phyloP scores from a whole-genome alignment of 2,797 vertebrate genomes.

The Gymnothorax javanicus region DNA sequence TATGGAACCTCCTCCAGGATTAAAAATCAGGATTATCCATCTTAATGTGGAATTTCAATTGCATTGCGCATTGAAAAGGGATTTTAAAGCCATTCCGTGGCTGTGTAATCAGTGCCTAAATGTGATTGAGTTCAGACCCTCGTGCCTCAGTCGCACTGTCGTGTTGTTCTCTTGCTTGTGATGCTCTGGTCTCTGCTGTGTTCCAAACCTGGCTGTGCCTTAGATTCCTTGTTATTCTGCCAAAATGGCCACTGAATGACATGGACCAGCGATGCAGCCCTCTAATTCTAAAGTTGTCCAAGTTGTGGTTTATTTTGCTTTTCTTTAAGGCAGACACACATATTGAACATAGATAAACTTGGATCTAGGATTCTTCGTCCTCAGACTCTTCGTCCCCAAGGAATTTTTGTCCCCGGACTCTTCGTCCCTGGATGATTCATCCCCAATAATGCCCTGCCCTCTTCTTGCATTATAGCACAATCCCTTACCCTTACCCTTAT shows the following conservation, averaged over 20 bases:
- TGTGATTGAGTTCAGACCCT: neutral
- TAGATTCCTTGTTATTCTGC: neutral
- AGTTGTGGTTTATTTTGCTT: no score
- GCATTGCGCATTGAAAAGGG: neutral
- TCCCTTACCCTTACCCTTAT: no score
- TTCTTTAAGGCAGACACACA: no score
- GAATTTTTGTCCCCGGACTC: no score
- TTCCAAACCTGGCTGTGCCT: neutral
- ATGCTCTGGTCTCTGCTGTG: neutral
- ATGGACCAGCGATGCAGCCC: neutral
- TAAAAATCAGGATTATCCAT: neutral
- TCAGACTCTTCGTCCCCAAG: no score
- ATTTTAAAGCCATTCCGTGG: neutral
- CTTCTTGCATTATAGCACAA: no score
- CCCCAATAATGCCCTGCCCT: no score
- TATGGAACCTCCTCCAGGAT: neutral
- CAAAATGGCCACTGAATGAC: neutral
- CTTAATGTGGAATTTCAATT: neutral
- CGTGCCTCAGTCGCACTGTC: neutral
- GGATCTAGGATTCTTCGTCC: no score
- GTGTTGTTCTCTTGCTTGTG: neutral
- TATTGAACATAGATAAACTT: no score
- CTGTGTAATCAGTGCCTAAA: neutral
- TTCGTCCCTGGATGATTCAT: no score
- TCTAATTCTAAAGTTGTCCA: no score